Base-by-base conservation (phyloP, 2,888 invertebrate species). In the Eupithecia subfuscata region DNA sequence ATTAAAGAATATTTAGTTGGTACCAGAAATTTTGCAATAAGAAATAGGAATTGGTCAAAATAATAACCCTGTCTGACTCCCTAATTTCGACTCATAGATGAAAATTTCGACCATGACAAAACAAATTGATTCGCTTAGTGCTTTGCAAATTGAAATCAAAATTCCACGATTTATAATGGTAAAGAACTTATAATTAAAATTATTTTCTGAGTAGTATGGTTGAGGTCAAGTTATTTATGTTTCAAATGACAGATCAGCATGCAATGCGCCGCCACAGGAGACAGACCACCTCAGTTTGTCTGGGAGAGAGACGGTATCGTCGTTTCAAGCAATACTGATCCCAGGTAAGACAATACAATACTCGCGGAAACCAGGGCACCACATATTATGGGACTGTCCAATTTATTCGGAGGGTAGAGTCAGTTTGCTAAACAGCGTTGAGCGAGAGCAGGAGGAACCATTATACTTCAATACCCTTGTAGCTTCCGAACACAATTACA, bases 221-320 rank as follows among this genome's bases (percentile, higher is more conserved):
- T 45, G 6, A 48, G 48, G 16, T 8, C 52, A 52, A 52, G 52
- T 1, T 5, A 8, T 12, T 16, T 8, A 56, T 56, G 25, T 60
- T 60, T 2, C 25, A 60, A 60, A 12, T 88, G 87, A 70, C 86
- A 95, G 94, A 93, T 95, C 75, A 94, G 93, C 77, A 94, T 95
- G 94, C 92, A 93, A 73, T 95, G 95, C 77, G 85, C 93, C 3
- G 94, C 94, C 0, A 89, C 90, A 0, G 92, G 91, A 0, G 92
- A 93, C 60, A 82, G 91, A 75, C 93, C 94, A 0, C 94, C 94
- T 0, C 94, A 94, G 77, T 94, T 95, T 71, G 81, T 90, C 12
- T 95, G 95, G 95, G 92, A 94, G 60, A 85, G 94, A 82, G 95
- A 95, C 67, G 93, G 94, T n/a, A 81, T 93, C 0, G 76, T 87